Evolutionary conservation across 2,113 vertebrate species (phyloP).

Genomic region (Grus americana): DNA sequence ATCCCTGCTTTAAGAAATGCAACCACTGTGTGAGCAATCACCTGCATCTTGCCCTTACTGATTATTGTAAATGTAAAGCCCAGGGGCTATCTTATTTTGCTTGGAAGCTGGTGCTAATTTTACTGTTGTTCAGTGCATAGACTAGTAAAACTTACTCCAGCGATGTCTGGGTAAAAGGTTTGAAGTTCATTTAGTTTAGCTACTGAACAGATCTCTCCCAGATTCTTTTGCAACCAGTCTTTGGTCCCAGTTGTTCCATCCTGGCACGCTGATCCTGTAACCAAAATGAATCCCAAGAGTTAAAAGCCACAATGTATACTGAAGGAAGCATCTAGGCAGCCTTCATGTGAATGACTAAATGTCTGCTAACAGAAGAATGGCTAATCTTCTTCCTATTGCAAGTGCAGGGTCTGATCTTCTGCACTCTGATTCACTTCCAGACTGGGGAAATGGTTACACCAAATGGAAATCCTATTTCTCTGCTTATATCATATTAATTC

Average conservation of each 20-base stretch:
- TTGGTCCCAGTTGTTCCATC: neutral
- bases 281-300: neutral
- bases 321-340: neutral
- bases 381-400: neutral
- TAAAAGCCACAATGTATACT: neutral
- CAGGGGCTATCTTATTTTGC: too few species aligned
- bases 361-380: neutral
- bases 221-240: neutral
- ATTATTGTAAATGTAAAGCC: neutral
- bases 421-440: neutral
- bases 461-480: neutral
- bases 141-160: slow-evolving; percentile 42
- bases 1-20: neutral
- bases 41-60: neutral
- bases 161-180: neutral
- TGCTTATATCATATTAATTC: neutral
- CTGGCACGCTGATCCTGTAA: neutral
- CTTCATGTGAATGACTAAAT: neutral
- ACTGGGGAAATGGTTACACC: neutral
- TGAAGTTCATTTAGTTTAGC: neutral
- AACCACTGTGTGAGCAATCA: neutral
- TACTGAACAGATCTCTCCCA: neutral
- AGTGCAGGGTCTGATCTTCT: neutral
- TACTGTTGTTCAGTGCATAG: neutral
- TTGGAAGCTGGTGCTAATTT: neutral